These are phyloP conservation scores for Conchocele bisecta DNA, from an alignment of 2,888 invertebrate species.

Conservation along the genomic window DNA sequence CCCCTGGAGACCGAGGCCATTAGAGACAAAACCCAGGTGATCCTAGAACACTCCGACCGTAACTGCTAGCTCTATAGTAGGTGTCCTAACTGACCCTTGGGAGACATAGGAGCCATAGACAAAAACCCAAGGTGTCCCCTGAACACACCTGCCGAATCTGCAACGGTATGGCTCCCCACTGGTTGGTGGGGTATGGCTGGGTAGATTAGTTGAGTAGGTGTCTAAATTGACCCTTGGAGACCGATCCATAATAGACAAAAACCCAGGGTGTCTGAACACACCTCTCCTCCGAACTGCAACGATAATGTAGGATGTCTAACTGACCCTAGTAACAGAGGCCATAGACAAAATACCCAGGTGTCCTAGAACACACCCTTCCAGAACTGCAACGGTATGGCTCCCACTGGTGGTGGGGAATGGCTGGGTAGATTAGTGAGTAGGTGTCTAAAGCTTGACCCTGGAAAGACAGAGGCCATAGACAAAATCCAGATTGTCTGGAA, in stretches of 20 bases:
- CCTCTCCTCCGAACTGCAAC: constrained; percentile 88
- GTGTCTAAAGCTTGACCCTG: constrained; percentile 90
- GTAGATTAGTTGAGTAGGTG: too few relatives aligned
- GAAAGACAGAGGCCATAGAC: constrained; percentile 91
- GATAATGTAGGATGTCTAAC: too few relatives aligned
- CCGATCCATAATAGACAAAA: too few relatives aligned
- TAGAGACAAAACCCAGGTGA: constrained; percentile 90
- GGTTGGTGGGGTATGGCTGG: too few relatives aligned
- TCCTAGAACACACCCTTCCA: constrained; percentile 88
- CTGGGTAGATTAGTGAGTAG: too few relatives aligned
- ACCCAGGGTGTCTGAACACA: constrained; percentile 88
- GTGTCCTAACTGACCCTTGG: too few relatives aligned
- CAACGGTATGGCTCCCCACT: too few relatives aligned
- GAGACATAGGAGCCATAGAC: constrained; percentile 90
- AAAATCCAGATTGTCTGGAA: constrained; percentile 91
- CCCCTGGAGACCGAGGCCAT: constrained; percentile 92
- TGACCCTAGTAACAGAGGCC: constrained; percentile 91
- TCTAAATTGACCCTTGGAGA: too few relatives aligned
- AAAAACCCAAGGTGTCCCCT: constrained; percentile 90
- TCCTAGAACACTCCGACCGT: too few relatives aligned
- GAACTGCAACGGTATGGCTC: constrained; percentile 87
- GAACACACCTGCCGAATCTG: too few relatives aligned
- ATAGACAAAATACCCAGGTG: constrained; percentile 90
- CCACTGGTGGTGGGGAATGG: too few relatives aligned
- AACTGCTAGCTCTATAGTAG: too few relatives aligned